Evolutionary conservation across 1,140 invertebrate species (phyloP).

Genomic region (Drosophila sulfurigaster): DNA sequence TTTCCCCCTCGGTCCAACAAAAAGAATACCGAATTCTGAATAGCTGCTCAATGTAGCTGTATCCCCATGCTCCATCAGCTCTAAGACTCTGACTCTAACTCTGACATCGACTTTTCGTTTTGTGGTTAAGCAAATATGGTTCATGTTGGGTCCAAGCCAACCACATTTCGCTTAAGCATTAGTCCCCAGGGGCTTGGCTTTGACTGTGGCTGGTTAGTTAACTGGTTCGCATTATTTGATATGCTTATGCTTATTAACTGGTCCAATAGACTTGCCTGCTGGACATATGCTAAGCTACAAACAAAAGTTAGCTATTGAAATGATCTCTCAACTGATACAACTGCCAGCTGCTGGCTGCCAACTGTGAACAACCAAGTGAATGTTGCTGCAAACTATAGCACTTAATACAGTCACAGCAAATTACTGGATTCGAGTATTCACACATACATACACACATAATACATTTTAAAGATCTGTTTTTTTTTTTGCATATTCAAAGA

Average conservation of each 20-base stretch:
- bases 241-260: slow-evolving; percentile 74
- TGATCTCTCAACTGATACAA: slow-evolving; percentile 53
- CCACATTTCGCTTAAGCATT: slow-evolving; percentile 34
- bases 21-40: slow-evolving; percentile 29
- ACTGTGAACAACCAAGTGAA: slow-evolving; percentile 32
- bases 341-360: slow-evolving; percentile 6
- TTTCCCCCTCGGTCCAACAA: neutral
- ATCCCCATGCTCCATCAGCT: slow-evolving; percentile 13
- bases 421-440: neutral
- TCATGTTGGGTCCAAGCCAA: slow-evolving; percentile 38
- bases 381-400: slow-evolving; percentile 8
- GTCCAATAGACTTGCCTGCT: slow-evolving; percentile 49
- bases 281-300: slow-evolving; percentile 33
- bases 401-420: slow-evolving; percentile 21
- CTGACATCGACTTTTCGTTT: neutral
- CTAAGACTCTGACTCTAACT: neutral
- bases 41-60: neutral
- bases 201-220: slow-evolving; percentile 53
- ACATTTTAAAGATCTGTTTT: neutral
- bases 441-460: neutral
- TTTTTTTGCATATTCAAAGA: slow-evolving; percentile 30
- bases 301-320: slow-evolving; percentile 52
- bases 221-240: slow-evolving; percentile 63
- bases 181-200: slow-evolving; percentile 53
- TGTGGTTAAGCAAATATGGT: slow-evolving; percentile 46